phyloP scores from a whole-genome alignment of 2,797 vertebrate species.

The Gymnothorax reevesii region DNA sequence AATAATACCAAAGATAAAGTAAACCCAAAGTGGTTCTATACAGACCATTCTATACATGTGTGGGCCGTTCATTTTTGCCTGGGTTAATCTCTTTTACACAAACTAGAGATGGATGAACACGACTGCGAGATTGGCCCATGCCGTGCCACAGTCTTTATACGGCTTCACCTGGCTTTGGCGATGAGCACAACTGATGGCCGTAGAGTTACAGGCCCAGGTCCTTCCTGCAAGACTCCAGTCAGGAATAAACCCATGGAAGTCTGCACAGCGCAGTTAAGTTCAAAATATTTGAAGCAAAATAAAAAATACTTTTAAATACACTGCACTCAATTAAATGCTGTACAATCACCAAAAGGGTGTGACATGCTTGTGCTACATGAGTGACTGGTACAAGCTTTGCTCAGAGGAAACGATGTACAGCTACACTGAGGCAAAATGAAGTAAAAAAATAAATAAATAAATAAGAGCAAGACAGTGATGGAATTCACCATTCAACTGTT shows the following conservation, averaged over 20 bases:
- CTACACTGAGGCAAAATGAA: conserved; percentile 57
- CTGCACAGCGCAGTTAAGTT: no score
- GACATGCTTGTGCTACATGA: not conserved
- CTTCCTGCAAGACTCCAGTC: not conserved
- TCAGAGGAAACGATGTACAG: conserved; percentile 60
- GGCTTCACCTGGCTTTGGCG: no score
- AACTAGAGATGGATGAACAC: no score
- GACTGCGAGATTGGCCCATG: no score
- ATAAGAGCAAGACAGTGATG: conserved; percentile 68
- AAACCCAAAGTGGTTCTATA: no score
- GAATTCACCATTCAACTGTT: conserved; percentile 71
- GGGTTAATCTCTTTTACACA: no score
- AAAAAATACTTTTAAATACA: not conserved
- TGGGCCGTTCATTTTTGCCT: no score
- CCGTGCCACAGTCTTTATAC: no score
- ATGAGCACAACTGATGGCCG: not conserved
- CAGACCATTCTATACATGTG: no score
- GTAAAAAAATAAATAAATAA: conserved; percentile 61
- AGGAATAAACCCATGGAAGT: not conserved
- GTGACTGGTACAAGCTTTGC: conserved; percentile 52
- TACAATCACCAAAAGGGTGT: conserved; percentile 9
- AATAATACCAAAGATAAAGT: no score
- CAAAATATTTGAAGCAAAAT: no score
- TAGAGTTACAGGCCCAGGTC: not conserved
- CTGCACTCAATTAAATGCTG: not conserved